Evolutionary conservation across 2,888 invertebrate species (phyloP).

Genomic region (Vandiemenella viatica): DNA sequence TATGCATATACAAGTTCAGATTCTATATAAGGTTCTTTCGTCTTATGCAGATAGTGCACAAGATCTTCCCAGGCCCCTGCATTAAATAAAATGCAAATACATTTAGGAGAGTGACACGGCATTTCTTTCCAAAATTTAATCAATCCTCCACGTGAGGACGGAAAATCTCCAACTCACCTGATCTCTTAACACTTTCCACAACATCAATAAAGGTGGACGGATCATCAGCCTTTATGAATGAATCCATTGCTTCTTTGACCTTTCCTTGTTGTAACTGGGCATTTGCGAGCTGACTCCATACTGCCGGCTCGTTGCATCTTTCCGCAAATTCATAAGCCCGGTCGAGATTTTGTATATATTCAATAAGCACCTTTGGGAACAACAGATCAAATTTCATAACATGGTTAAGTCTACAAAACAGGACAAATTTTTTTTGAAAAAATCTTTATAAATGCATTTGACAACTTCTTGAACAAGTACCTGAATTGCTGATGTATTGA

Average conservation of each 20-base stretch:
- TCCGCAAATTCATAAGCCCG: slow-evolving; percentile 99
- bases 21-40: slow-evolving; percentile 95
- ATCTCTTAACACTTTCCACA: slow-evolving; percentile 82
- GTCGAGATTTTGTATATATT: slow-evolving; percentile 93
- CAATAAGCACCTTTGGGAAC: slow-evolving; percentile 68
- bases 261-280: slow-evolving; percentile 88
- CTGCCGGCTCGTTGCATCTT: slow-evolving; percentile 96
- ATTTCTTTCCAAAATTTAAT: too few relatives aligned
- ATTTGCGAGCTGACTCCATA: slow-evolving; percentile 94
- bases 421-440: background rate
- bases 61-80: slow-evolving; percentile 90
- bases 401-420: too few relatives aligned
- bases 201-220: slow-evolving; percentile 97
- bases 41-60: slow-evolving; percentile 87
- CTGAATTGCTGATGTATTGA: slow-evolving; percentile 97
- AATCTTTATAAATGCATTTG: background rate
- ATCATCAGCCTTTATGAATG: slow-evolving; percentile 98
- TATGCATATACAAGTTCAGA: slow-evolving; percentile 97
- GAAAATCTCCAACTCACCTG: too few relatives aligned
- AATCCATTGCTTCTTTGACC: slow-evolving; percentile 98
- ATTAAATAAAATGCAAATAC: too few relatives aligned
- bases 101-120: too few relatives aligned
- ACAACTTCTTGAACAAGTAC: slow-evolving; percentile 28
- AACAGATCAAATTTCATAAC: too few relatives aligned
- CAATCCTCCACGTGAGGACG: too few relatives aligned